These are phyloP conservation scores for Oxycera nigricornis DNA, from an alignment of 2,888 invertebrate species.

Conservation along the genomic window DNA sequence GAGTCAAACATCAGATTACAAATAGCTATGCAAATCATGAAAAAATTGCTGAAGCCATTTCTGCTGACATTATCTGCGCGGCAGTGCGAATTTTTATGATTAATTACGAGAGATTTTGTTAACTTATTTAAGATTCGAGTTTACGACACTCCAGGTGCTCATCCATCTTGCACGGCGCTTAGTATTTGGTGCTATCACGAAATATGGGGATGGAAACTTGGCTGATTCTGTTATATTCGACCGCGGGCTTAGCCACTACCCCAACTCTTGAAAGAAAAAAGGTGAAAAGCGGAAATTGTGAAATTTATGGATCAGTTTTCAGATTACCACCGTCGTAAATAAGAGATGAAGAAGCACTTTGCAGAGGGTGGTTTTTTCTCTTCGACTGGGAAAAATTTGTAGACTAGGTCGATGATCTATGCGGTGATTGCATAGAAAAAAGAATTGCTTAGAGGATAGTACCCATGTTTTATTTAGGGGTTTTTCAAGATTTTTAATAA, in stretches of 20 bases:
- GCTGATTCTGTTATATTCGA: neutral
- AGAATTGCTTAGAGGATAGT: neutral
- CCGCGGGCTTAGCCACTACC: neutral
- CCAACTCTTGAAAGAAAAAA: neutral
- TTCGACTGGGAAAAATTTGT: neutral
- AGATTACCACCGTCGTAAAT: slow-evolving; percentile 24
- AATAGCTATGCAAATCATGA: slow-evolving; percentile 53
- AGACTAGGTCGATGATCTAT: slow-evolving; percentile 8
- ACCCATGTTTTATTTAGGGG: neutral
- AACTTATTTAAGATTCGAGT: slow-evolving; percentile 45
- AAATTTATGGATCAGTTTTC: slow-evolving; percentile 33
- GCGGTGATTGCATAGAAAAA: neutral
- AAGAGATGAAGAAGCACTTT: slow-evolving; percentile 29
- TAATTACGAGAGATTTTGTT: slow-evolving; percentile 46
- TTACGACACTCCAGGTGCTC: slow-evolving; percentile 46
- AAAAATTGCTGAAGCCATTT: slow-evolving; percentile 61
- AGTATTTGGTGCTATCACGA: neutral
- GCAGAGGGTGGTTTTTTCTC: neutral
- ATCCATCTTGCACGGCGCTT: slow-evolving; percentile 43
- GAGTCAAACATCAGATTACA: slow-evolving; percentile 47
- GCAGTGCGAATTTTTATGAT: slow-evolving; percentile 43
- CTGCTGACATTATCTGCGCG: slow-evolving; percentile 60
- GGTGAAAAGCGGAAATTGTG: slow-evolving; percentile 24
- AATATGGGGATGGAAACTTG: neutral
- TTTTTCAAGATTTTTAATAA: too few species aligned